phyloP scores from a whole-genome alignment of 1,140 invertebrate genomes.

The Tetragnatha versicolor region DNA sequence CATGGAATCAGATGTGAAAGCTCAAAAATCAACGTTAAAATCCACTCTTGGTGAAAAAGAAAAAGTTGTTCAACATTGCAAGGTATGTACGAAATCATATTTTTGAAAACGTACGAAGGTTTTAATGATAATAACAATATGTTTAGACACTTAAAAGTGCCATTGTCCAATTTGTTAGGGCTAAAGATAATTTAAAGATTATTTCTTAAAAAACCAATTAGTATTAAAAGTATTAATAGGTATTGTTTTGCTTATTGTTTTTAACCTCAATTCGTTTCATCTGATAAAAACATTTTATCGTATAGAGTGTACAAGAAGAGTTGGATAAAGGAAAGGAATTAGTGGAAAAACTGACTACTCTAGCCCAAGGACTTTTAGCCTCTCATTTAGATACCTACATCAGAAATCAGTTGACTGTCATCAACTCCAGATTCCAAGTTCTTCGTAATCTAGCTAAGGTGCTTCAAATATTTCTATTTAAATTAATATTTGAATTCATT shows the following conservation, averaged over 20 bases:
- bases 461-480: not conserved
- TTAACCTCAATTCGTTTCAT: not conserved
- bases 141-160: too few species aligned
- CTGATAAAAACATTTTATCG: slow-evolving; percentile 60
- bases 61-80: slow-evolving; percentile 74
- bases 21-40: slow-evolving; percentile 84
- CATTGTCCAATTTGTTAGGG: too few species aligned
- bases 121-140: too few species aligned
- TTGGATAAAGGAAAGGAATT: slow-evolving; percentile 81
- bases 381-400: slow-evolving; percentile 90
- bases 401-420: slow-evolving; percentile 85
- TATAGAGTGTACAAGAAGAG: slow-evolving; percentile 75
- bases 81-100: slow-evolving; percentile 58
- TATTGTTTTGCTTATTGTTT: not conserved
- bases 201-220: too few species aligned
- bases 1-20: slow-evolving; percentile 89
- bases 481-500: not conserved
- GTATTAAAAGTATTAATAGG: too few species aligned
- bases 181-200: too few species aligned
- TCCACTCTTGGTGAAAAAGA: slow-evolving; percentile 84
- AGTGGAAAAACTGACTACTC: slow-evolving; percentile 83
- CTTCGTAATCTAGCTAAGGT: slow-evolving; percentile 85
- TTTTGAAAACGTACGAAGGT: slow-evolving; percentile 58
- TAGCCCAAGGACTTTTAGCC: slow-evolving; percentile 76
- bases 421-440: slow-evolving; percentile 90